These are phyloP conservation scores for Sebastes elongatus DNA, from an alignment of 2,797 vertebrate species.

Conservation along the genomic window DNA sequence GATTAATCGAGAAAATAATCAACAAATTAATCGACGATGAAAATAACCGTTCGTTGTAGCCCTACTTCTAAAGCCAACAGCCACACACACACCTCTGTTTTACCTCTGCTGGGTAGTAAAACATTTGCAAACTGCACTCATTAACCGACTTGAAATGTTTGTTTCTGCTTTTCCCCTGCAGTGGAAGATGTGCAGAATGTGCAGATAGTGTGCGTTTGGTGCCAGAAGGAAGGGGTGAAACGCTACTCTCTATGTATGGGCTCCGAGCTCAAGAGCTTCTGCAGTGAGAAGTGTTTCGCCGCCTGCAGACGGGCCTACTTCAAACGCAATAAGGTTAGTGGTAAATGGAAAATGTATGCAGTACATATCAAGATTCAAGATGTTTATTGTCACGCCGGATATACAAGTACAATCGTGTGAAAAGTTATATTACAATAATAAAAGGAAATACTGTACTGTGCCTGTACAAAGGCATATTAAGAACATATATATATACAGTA, in stretches of 20 bases:
- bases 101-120: neutral
- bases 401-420: too few relatives aligned
- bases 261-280: slow-evolving; percentile 98
- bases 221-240: slow-evolving; percentile 98
- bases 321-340: slow-evolving; percentile 97
- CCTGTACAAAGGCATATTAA: too few relatives aligned
- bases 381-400: too few relatives aligned
- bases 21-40: rapidly evolving
- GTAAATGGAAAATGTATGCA: neutral
- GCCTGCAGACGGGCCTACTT: slow-evolving; percentile 97
- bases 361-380: too few relatives aligned
- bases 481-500: too few relatives aligned
- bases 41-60: too few relatives aligned
- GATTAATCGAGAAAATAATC: too few relatives aligned
- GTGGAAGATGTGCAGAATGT: slow-evolving; percentile 97
- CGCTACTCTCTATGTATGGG: slow-evolving; percentile 98
- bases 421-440: too few relatives aligned
- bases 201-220: slow-evolving; percentile 99
- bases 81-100: neutral
- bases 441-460: too few relatives aligned
- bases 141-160: neutral
- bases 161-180: slow-evolving; percentile 67
- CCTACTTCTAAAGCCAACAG: neutral
- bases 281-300: slow-evolving; percentile 98
- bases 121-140: neutral